Base-by-base conservation (phyloP, 2,888 invertebrate genomes). In the Axea sp. region DNA sequence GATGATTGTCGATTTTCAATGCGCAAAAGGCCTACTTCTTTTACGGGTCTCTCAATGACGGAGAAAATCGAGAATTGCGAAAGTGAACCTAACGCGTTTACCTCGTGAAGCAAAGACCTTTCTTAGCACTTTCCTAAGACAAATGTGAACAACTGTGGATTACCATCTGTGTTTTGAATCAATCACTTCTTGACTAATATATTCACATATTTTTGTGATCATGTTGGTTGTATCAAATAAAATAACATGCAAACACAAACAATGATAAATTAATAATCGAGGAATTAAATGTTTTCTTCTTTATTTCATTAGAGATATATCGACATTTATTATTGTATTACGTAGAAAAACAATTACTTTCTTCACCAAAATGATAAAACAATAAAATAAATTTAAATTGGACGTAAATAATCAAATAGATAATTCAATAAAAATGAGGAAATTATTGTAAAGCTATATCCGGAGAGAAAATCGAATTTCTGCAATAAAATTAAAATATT, bases 11-110 rank as follows among this genome's bases (percentile, higher is more conserved):
- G 73, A 76, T 77, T 77, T 76, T 75, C 71, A 77, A 73, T 71
- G 51, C 53, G 41, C 53, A 39, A 59, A 47, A 76, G 75, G 51
- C 73, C 74, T 76, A 68, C 62, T 76, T 76, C 67, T 64, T 37
- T 65, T 53, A 49, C 53, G 22, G 30, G 41, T 37, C 69, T 73
- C 71, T 73, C 73, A 57, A 39, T 39, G 57, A 67, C 41, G 57
- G 77, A 75, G 77, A 76, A 79, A 79, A 77, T 57, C 51, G 39
- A 68, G 62, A 78, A 74, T 81, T 81, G 84, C 84, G 84, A 84
- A 84, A 84, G 84, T 81, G 83, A 80, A 76, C 76, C 80, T 80
- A 83, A 83, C 80, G 57, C 47, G 55, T 35, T 37, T n/a, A n/a
- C n/a, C n/a, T n/a, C n/a, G n/a, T n/a, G n/a, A n/a, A n/a, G 26